Conservation (phyloP, 2,797 vertebrate species). For the Darevskia nairensis region DNA sequence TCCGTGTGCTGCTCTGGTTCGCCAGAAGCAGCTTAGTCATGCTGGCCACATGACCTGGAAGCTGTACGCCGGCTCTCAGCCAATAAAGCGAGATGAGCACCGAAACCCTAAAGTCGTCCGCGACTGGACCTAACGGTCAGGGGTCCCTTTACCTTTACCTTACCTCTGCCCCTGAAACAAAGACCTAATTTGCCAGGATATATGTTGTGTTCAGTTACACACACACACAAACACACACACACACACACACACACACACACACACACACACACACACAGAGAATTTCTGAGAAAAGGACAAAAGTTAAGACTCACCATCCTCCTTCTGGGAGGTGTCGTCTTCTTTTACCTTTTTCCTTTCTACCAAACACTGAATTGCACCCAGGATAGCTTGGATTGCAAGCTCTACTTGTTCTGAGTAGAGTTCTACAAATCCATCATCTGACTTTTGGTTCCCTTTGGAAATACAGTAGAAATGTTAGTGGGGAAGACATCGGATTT, state of each 20-base stretch:
- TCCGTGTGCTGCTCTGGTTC: no score
- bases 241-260: no score
- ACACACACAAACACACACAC: no score
- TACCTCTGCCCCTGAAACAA: no score
- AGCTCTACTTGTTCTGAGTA: conserved; percentile 89
- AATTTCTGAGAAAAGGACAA: neutral
- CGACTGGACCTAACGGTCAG: no score
- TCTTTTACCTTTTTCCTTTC: conserved; percentile 79
- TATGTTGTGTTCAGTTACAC: neutral
- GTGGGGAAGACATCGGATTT: neutral
- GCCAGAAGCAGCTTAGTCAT: no score
- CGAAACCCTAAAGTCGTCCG: no score
- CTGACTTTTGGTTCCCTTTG: conserved; percentile 68
- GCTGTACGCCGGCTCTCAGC: no score
- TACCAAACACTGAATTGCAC: conserved; percentile 88
- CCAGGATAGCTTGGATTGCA: conserved; percentile 86
- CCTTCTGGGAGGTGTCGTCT: conserved; percentile 61
- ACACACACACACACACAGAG: no score
- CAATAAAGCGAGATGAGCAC: no score
- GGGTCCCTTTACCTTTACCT: no score
- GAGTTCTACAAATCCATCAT: conserved; percentile 80
- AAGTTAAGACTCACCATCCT: conserved; percentile 74
- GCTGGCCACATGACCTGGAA: no score
- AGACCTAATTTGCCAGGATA: neutral
- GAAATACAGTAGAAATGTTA: conserved; percentile 47